Evolutionary conservation across 1,140 invertebrate genomes (phyloP).

Genomic region (Leptinotarsa texana): DNA sequence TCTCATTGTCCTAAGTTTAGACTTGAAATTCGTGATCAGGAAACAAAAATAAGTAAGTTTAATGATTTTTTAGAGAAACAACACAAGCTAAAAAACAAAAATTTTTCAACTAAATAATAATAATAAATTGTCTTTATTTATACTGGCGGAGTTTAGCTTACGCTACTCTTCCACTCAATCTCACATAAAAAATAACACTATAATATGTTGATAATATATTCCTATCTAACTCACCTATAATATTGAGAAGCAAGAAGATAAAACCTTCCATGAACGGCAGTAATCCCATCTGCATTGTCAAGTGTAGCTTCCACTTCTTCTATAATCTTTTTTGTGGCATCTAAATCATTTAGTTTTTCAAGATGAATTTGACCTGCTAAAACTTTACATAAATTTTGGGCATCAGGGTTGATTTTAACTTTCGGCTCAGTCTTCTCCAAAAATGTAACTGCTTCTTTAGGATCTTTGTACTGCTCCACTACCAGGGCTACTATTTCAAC

Average conservation of each 20-base stretch:
- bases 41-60: too few relatives aligned
- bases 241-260: slow-evolving; percentile 94
- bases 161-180: too few relatives aligned
- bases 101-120: too few relatives aligned
- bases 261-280: slow-evolving; percentile 90
- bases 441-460: slow-evolving; percentile 82
- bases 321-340: slow-evolving; percentile 84
- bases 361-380: slow-evolving; percentile 85
- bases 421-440: slow-evolving; percentile 85
- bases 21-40: too few relatives aligned
- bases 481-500: slow-evolving; percentile 85
- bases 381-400: slow-evolving; percentile 81
- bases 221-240: slow-evolving; percentile 61
- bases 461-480: slow-evolving; percentile 78
- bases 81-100: too few relatives aligned
- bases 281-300: slow-evolving; percentile 88
- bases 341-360: slow-evolving; percentile 79
- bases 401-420: slow-evolving; percentile 87
- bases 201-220: too few relatives aligned
- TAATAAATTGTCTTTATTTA: too few relatives aligned
- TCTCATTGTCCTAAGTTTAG: too few relatives aligned
- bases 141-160: too few relatives aligned
- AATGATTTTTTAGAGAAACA: too few relatives aligned
- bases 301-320: slow-evolving; percentile 87
- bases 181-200: too few relatives aligned